Conservation (phyloP, 2,797 vertebrate species). For the Tamandua tetradactyla region DNA sequence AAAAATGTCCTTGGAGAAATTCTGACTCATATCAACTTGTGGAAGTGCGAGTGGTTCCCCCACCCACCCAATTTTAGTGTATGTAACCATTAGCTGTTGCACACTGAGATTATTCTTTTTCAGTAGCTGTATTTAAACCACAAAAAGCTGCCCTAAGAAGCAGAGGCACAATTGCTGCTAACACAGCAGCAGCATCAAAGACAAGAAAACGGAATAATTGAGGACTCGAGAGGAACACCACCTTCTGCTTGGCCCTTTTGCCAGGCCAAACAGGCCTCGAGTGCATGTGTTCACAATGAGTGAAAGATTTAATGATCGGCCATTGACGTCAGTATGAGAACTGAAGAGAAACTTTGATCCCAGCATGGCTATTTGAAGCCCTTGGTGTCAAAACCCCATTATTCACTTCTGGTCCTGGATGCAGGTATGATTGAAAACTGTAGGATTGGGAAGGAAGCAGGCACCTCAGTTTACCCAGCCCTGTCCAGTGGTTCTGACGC, state of each 20-base stretch:
- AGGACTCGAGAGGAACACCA: background rate
- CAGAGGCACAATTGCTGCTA: background rate
- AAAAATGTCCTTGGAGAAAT: conserved; percentile 32
- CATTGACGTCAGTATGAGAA: background rate
- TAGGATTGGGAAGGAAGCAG: background rate
- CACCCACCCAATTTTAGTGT: background rate
- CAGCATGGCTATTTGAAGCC: background rate
- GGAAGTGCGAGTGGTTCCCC: background rate
- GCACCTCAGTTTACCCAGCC: fast-evolving
- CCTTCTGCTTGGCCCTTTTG: background rate
- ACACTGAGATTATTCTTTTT: background rate
- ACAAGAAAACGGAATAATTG: background rate
- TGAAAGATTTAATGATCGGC: background rate
- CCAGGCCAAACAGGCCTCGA: background rate
- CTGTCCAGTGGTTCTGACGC: fast-evolving
- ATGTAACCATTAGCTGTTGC: background rate
- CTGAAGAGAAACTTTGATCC: background rate
- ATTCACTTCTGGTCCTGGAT: background rate
- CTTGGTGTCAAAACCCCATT: background rate
- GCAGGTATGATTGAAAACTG: fast-evolving
- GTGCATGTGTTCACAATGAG: fast-evolving
- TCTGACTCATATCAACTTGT: background rate
- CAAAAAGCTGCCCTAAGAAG: background rate
- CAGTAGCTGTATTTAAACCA: conserved; percentile 6
- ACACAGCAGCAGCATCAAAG: background rate